Percentiles rank a stretch among this genome's conserved stretches.
Evolutionary conservation across 2,888 invertebrate genomes (phyloP).

Genomic region (Oasisia sp.): DNA sequence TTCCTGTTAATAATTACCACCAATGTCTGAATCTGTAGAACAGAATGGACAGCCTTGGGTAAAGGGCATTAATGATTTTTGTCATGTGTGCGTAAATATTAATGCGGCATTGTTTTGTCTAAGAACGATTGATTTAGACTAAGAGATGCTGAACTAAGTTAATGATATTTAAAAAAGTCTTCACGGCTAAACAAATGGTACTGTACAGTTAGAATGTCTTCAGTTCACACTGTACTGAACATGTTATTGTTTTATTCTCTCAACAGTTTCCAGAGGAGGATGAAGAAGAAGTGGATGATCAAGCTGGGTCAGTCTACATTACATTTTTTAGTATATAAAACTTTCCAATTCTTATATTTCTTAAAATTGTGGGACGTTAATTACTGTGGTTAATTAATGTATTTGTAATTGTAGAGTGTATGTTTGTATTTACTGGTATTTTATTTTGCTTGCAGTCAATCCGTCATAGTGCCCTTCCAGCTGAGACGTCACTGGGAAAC

Average conservation of each 20-base stretch:
- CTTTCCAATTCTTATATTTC: not conserved
- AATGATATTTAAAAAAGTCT: not conserved
- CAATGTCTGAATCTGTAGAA: no score
- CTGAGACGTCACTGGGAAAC: conserved; percentile 45
- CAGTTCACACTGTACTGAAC: not conserved
- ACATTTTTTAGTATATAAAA: not conserved
- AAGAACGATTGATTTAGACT: not conserved
- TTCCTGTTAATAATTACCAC: no score
- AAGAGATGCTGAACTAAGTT: not conserved
- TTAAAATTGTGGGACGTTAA: not conserved
- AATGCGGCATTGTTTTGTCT: not conserved
- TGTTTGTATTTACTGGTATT: not conserved
- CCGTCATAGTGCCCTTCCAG: conserved; percentile 30
- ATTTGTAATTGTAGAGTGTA: not conserved
- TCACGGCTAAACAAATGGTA: not conserved
- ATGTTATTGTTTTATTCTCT: not conserved
- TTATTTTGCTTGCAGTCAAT: conserved; percentile 14
- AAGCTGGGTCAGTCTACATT: not conserved
- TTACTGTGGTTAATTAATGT: not conserved
- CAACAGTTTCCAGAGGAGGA: conserved; percentile 29
- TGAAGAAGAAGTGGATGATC: conserved; percentile 28
- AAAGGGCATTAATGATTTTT: no score
- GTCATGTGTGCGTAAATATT: no score
- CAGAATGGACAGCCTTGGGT: no score
- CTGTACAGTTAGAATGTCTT: not conserved